A percentile compares a stretch with the other conserved stretches of the same genome.
phyloP scores from a whole-genome alignment of 2,888 invertebrate species.

The Cataglyphis altisquamis region DNA sequence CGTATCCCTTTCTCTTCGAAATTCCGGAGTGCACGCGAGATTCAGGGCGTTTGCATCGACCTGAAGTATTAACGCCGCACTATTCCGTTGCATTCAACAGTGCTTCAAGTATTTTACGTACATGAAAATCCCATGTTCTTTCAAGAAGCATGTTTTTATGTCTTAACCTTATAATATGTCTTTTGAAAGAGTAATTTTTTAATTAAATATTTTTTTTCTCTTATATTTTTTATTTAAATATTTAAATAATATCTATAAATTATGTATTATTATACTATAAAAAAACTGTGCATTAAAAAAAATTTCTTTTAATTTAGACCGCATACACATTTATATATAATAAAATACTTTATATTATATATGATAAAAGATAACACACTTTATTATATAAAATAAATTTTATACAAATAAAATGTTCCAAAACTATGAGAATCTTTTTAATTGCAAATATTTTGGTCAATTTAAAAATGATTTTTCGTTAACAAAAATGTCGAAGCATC shows the following conservation, averaged over 20 bases:
- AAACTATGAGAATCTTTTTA: too few relatives aligned
- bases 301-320: too few relatives aligned
- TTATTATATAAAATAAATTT: neutral
- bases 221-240: neutral
- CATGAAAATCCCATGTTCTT: neutral
- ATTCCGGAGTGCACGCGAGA: slow-evolving; percentile 24
- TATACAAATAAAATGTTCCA: too few relatives aligned
- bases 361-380: too few relatives aligned
- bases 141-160: neutral
- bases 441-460: neutral
- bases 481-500: neutral
- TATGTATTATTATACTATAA: too few relatives aligned
- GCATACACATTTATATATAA: too few relatives aligned
- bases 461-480: neutral
- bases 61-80: neutral
- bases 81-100: neutral
- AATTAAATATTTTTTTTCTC: too few relatives aligned
- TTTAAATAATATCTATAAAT: neutral
- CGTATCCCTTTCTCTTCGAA: slow-evolving; percentile 32
- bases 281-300: neutral
- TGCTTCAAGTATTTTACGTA: neutral
- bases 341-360: too few relatives aligned
- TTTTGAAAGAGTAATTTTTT: neutral
- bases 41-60: slow-evolving; percentile 15
- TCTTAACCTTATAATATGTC: neutral